phyloP scores from a whole-genome alignment of 2,888 invertebrate species.

The Coenonympha arcania region DNA sequence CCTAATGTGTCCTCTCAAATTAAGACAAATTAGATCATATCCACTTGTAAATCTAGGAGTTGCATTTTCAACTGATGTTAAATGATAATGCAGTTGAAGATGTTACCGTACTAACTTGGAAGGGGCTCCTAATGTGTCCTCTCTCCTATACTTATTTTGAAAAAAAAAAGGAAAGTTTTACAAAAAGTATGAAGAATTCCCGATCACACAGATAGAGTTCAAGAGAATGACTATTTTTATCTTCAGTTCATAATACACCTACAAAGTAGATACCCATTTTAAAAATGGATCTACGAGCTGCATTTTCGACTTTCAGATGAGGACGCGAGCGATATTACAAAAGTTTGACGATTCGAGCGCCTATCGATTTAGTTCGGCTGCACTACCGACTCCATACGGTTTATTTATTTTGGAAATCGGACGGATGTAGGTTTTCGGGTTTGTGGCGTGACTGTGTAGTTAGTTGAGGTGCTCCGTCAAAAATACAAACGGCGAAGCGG shows the following conservation, averaged over 20 bases:
- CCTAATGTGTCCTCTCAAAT: no score
- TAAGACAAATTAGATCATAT: no score
- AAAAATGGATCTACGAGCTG: not conserved
- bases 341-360: slow-evolving; percentile 63
- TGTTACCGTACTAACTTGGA: no score
- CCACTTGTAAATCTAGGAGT: no score
- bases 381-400: slow-evolving; percentile 45
- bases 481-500: slow-evolving; percentile 23
- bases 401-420: slow-evolving; percentile 63
- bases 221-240: not conserved
- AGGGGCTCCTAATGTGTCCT: no score
- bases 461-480: slow-evolving; percentile 25
- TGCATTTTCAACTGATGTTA: no score
- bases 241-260: not conserved
- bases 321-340: slow-evolving; percentile 47
- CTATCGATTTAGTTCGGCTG: slow-evolving; percentile 62
- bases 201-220: no score
- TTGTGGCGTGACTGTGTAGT: slow-evolving; percentile 58
- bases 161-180: no score
- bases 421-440: slow-evolving; percentile 69
- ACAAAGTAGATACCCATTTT: not conserved
- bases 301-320: slow-evolving; percentile 27
- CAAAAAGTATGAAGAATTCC: no score
- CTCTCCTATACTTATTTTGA: no score
- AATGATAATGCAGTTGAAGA: no score